Base-by-base conservation (phyloP, 2,888 invertebrate species). In the Hydrotaea diabolus region DNA sequence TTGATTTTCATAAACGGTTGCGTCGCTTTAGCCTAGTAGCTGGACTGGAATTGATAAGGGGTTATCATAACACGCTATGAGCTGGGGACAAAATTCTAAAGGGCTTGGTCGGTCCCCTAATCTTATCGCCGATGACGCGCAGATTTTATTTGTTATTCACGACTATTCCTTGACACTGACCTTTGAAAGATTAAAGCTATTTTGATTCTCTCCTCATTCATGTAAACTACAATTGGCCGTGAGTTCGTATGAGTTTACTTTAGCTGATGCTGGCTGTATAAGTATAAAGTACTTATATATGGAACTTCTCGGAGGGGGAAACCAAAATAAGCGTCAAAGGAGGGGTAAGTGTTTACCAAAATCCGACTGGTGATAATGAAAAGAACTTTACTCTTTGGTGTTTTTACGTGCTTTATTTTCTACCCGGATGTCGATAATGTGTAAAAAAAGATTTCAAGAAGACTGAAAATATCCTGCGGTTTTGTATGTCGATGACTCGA, bases 121-220 rank as follows among this genome's bases (percentile, higher is more conserved):
- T 62, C 62, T 62, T 62, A 62, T 62, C 62, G 23, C 2, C 26
- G 8, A 62, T 62, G 36, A 36, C 62, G 31, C 15, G 62, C n/a
- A 62, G 15, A 62, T 36, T 62, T 8, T 4, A n/a, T 3, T 59
- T 59, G 59, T 59, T 59, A 26, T 59, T 59, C 26, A 59, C 59
- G 1, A 26, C n/a, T 17, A 3, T 13, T n/a, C 31, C n/a, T 5
- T 62, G 62, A 62, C 31, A 62, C 62, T 62, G 62, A 62, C 62
- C 62, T 62, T 62, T 26, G n/a, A 62, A 36, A 26, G 62, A 62
- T 62, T 62, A 62, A 23, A 62, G n/a, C n/a, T 31, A 31, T 62
- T 62, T 36, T 59, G n/a, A 31, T 4, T 31, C 3, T 2, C 36
- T 36, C 5, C 31, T 4, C 31, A 7, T 7, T 31, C n/a, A 17